Evolutionary conservation across 1,140 invertebrate genomes (phyloP), one percentile per base, ranked within the genome.

Genomic region (Cotesia chilonis): DNA sequence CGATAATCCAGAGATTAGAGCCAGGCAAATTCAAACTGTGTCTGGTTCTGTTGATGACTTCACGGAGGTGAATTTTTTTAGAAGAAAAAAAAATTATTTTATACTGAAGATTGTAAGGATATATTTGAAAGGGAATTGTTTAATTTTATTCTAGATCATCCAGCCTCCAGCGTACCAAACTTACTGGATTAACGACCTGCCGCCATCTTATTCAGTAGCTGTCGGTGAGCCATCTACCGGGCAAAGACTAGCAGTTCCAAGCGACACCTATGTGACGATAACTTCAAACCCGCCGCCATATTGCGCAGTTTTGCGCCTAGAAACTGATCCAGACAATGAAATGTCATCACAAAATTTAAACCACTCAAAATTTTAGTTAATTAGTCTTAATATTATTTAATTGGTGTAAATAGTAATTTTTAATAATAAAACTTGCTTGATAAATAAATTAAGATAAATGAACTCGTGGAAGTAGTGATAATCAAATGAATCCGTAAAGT

Each of bases 131-230:
- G 17, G 17, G 17, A 5, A 52, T 71, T 37, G 68, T 72, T 71
- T 74, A 35, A 20, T 74, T 4, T 74, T 10, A 28, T 59, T 71
- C 14, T 51, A 81, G 79, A 68, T 70, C 14, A 14, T 72, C 3
- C 72, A 77, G 4, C 80, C 80, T 28, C 78, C 80, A 6, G 70
- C 66, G 12, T 78, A 79, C 36, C 77, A 81, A 17, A 73, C 76
- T 7, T 79, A 76, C 37, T 79, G 76, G 77, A 76, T 78, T 12
- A 75, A 73, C 1, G 78, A 80, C 70, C 36, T 81, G 41, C 77
- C 80, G 59, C 80, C 80, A 4, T 71, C 80, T 2, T 81, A 81
- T 36, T 66, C 78, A 3, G 69, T 71, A 10, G 72, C 74, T 0
- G 65, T 71, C n/a, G 69, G 66, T 17, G 57, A 68, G 5, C 17